Conservation (phyloP, 2,888 invertebrate genomes). For the Cremastinae sp. region DNA sequence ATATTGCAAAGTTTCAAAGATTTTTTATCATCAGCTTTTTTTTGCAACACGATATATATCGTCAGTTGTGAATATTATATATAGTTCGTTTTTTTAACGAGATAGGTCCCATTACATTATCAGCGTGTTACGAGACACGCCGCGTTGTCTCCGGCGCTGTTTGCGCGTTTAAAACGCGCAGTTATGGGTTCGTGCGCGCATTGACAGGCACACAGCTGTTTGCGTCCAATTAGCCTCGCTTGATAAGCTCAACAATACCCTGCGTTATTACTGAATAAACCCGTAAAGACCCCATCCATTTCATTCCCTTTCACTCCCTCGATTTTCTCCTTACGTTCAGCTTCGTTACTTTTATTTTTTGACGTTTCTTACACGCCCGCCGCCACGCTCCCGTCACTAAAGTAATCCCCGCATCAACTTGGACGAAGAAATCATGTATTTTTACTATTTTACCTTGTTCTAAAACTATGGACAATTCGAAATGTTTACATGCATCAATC, state of each 20-base stretch:
- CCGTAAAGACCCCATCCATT: constrained; percentile 28
- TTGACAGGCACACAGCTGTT: constrained; percentile 77
- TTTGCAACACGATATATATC: no score
- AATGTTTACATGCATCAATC: no score
- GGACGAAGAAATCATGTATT: no score
- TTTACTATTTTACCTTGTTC: no score
- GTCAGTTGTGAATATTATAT: no score
- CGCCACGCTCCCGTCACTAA: no score
- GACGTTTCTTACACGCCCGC: constrained; percentile 3
- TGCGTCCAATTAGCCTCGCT: constrained; percentile 79
- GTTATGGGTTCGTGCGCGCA: constrained; percentile 59
- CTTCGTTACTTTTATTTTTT: constrained; percentile 69
- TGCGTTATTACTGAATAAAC: constrained; percentile 77
- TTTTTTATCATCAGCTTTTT: no score
- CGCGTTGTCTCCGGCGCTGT: constrained; percentile 17
- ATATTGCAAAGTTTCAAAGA: no score
- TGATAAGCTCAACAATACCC: constrained; percentile 80
- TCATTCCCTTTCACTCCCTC: constrained; percentile 62
- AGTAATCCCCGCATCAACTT: no score
- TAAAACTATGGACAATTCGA: no score
- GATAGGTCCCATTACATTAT: constrained; percentile 78
- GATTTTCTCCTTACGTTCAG: constrained; percentile 64
- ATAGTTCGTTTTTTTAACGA: constrained; percentile 77
- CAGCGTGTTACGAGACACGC: constrained; percentile 74
- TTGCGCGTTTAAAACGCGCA: constrained; percentile 62